Base-by-base conservation (phyloP, 2,888 invertebrate species). In the Perdita meconis region DNA sequence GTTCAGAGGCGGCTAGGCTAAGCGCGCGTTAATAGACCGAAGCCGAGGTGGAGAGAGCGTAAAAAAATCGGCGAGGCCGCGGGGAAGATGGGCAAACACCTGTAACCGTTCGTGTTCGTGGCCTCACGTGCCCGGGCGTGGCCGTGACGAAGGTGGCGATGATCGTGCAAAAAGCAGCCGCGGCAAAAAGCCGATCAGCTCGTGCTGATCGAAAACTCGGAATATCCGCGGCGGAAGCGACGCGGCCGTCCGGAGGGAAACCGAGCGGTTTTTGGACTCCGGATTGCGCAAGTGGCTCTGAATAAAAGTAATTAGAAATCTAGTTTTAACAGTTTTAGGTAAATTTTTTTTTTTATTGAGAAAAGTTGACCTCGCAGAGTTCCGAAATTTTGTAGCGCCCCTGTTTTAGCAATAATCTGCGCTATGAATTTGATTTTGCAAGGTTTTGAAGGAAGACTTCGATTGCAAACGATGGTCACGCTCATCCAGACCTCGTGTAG, bases 121-220 rank as follows among this genome's bases (percentile, higher is more conserved):
- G 80, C 80, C 88, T 90, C 90, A 90, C 90, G 90, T 90, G 90
- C 88, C 89, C 90, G 85, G 90, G 88, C 87, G 88, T 89, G 89
- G 85, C 90, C 87, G 89, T 89, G 88, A 89, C 90, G 83, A 89
- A 90, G 87, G 81, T 80, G 76, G 66, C 83, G 81, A 86, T 83
- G 85, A 83, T 84, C 84, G 85, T 70, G 86, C 87, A 88, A 89
- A 87, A 88, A 89, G 80, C 73, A 70, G 81, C 70, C 74, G 53
- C 50, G 36, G 64, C 80, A 87, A 88, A 86, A 88, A 88, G 84
- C 63, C 80, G 86, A 87, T 84, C 88, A 87, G 86, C 87, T 85
- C 87, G 88, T 87, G 88, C 88, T 81, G 76, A 86, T 88, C 85
- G 86, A 88, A 85, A 89, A 87, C 87, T 71, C 81, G 83, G 82